These are phyloP conservation scores for Distichodus sexfasciatus DNA, from an alignment of 2,797 vertebrate genomes.

Conservation along the genomic window DNA sequence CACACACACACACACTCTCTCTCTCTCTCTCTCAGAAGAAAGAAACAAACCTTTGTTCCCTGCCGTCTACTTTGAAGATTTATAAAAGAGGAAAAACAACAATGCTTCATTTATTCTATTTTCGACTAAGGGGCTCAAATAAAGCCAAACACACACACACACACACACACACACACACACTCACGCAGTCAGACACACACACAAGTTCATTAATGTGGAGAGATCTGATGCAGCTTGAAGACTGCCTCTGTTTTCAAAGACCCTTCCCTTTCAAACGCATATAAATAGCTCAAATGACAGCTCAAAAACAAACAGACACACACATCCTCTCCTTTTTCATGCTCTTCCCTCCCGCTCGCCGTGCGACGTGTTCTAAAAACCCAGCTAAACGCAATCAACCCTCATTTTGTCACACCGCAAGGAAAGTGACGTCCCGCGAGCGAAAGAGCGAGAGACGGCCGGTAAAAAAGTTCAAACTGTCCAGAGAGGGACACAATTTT, in stretches of 20 bases:
- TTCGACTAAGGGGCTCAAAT: conserved; percentile 68
- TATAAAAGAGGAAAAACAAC: conserved; percentile 73
- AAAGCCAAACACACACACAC: conserved; percentile 61
- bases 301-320: conserved; percentile 69
- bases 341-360: conserved; percentile 52
- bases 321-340: conserved; percentile 51
- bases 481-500: too few species aligned
- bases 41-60: conserved; percentile 81
- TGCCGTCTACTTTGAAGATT: conserved; percentile 79
- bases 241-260: conserved; percentile 67
- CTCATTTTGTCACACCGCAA: conserved; percentile 66
- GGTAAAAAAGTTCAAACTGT: too few species aligned
- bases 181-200: conserved; percentile 60
- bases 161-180: conserved; percentile 51
- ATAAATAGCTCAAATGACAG: conserved; percentile 76
- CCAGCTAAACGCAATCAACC: conserved; percentile 68
- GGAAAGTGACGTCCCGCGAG: too few species aligned
- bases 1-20: conserved; percentile 46
- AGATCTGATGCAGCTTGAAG: conserved; percentile 71
- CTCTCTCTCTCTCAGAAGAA: conserved; percentile 64
- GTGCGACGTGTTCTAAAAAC: conserved; percentile 71
- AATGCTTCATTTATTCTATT: conserved; percentile 82
- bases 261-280: conserved; percentile 67
- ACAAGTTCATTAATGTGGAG: conserved; percentile 68
- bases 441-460: background rate